A percentile compares a stretch with the other conserved stretches of the same genome.
Conservation (phyloP, 23 tunicate genomes). For the Ascidia mentula region DNA sequence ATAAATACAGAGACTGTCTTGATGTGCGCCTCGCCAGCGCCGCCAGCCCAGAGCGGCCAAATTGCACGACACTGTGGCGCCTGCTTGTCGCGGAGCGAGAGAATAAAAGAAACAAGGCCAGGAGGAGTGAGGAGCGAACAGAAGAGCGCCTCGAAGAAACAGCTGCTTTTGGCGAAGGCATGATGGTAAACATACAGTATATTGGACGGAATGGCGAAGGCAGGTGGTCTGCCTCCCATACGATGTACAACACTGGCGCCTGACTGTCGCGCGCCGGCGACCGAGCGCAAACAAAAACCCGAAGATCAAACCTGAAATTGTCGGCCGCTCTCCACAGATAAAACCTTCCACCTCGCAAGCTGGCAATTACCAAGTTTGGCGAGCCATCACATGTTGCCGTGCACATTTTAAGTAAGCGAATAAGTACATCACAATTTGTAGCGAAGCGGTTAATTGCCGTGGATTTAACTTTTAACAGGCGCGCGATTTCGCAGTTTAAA, state of each 20-base stretch:
- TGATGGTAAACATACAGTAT: constrained; percentile 35
- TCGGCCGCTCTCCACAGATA: background rate
- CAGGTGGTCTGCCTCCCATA: constrained; percentile 51
- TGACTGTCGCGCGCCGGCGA: constrained; percentile 38
- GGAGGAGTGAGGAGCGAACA: background rate
- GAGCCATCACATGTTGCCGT: background rate
- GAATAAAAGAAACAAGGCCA: constrained; percentile 54
- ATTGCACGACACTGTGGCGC: constrained; percentile 69
- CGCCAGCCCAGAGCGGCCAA: background rate
- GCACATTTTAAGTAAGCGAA: background rate
- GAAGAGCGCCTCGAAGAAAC: constrained; percentile 32
- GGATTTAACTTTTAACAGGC: background rate
- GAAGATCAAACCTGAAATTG: constrained; percentile 32
- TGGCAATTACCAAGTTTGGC: background rate
- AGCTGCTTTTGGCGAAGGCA: constrained; percentile 48
- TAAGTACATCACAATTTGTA: background rate
- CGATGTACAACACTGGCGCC: constrained; percentile 41
- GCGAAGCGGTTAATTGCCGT: background rate
- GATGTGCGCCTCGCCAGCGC: constrained; percentile 28
- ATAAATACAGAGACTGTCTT: constrained; percentile 52
- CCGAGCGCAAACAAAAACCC: constrained; percentile 53
- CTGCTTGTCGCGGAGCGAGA: constrained; percentile 28
- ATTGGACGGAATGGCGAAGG: constrained; percentile 19
- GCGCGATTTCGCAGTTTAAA: background rate
- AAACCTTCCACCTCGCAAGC: constrained; percentile 5